Evolutionary conservation across 2,797 vertebrate species (phyloP).

Genomic region (Coregonus sp.): DNA sequence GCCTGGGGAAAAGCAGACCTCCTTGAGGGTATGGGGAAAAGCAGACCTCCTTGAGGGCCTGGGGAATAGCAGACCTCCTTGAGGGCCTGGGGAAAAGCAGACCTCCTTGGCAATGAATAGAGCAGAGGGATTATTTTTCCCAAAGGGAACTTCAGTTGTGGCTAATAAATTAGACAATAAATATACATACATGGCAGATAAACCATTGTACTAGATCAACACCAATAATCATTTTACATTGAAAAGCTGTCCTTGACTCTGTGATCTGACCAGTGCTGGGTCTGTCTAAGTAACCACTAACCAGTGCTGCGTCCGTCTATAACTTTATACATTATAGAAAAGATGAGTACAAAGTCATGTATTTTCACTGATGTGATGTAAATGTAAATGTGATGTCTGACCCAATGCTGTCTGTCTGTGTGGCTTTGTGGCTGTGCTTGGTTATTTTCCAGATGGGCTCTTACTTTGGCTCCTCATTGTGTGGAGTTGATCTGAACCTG

Average conservation of each 20-base stretch:
- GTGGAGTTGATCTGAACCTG: constrained; percentile 96
- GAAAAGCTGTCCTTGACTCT: not conserved
- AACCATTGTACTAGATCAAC: not conserved
- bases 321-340: too few relatives aligned
- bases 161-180: not conserved
- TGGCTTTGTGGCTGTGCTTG: constrained; percentile 85
- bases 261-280: not conserved
- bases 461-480: constrained; percentile 99
- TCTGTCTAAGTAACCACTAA: not conserved
- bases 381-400: constrained; percentile 67
- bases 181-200: not conserved
- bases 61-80: too few relatives aligned
- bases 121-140: not conserved
- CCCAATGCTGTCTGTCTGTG: constrained; percentile 71
- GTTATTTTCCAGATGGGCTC: constrained; percentile 98
- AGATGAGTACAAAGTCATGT: not conserved
- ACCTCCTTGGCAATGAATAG: constrained; percentile 29
- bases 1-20: too few relatives aligned
- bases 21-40: too few relatives aligned
- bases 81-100: not conserved
- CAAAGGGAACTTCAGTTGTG: not conserved
- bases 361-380: constrained; percentile 40
- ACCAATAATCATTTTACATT: not conserved
- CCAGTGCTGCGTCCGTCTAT: too few relatives aligned
- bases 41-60: too few relatives aligned